A percentile compares a stretch with the other conserved stretches of the same genome.
These are phyloP conservation scores for Camponotus floridanus DNA, from an alignment of 1,140 invertebrate genomes.

Conservation along the genomic window DNA sequence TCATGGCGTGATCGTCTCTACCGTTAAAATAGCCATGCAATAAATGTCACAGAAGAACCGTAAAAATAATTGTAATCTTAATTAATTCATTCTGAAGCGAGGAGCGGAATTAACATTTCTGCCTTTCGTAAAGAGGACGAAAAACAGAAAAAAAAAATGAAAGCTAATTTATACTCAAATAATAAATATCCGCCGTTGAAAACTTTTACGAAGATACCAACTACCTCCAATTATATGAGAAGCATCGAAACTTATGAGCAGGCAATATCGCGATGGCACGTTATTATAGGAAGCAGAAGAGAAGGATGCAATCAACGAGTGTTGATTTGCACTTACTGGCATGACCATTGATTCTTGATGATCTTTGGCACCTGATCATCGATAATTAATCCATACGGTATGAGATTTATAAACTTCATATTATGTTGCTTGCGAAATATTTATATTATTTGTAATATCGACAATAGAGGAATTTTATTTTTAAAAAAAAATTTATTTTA, in stretches of 20 bases:
- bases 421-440: conserved; percentile 19
- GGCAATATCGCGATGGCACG: conserved; percentile 29
- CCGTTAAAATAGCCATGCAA: not conserved
- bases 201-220: conserved; percentile 23
- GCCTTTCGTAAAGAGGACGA: conserved; percentile 11
- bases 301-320: conserved; percentile 71
- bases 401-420: conserved; percentile 69
- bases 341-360: conserved; percentile 68
- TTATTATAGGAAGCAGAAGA: conserved; percentile 40
- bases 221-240: conserved; percentile 33
- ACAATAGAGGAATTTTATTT: not conserved
- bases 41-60: not conserved
- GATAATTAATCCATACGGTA: conserved; percentile 75
- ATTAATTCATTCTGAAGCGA: not conserved
- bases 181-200: conserved; percentile 5
- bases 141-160: conserved; percentile 5
- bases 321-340: conserved; percentile 77
- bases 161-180: conserved; percentile 29
- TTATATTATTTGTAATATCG: conserved; percentile 13
- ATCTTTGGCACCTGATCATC: conserved; percentile 61
- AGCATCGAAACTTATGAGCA: conserved; percentile 14
- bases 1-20: not conserved
- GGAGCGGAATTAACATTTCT: conserved; percentile 3
- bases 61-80: conserved; percentile 1
- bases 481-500: not conserved